Evolutionary conservation across 1,140 invertebrate species (phyloP), one percentile per base, ranked within the genome.

Genomic region (Acromyrmex echinatior): DNA sequence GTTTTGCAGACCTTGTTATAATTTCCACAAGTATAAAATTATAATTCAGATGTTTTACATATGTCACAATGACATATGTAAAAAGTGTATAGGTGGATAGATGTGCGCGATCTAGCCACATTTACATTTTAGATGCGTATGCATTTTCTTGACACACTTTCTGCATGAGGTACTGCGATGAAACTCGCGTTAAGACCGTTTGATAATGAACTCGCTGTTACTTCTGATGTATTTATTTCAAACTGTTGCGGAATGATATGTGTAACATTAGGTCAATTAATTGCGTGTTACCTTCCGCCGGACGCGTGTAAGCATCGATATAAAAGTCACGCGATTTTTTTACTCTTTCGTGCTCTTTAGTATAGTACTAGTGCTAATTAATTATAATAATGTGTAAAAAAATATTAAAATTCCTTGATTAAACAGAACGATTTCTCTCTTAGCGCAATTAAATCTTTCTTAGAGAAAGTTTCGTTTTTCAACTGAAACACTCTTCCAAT

Each of bases 71-170:
- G 10, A 35, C 6, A 49, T 21, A 51, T 68, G 25, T 82, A 51
- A 74, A 62, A n/a, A 70, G 25, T 25, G 21, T 10, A 45, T 45
- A 28, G 49, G 9, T 16, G 45, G 6, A 62, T 82, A 51, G 18
- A 51, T 62, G 16, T 56, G 18, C 18, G 31, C 28, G 39, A 35
- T 31, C 16, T 7, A 35, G 28, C 45, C 12, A 14, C 25, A 49
- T 76, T 76, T 76, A 49, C 80, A 76, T 76, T 84, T 49, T 9
- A 76, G 31, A 76, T 49, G 45, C 80, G 14, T 14, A 56, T 31
- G 45, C 25, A 21, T 63, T 84, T 84, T 74, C 70, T 28, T 49
- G 80, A 74, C 80, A 84, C 56, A 76, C 80, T 84, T 84, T 84
- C 70, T 56, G 56, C 70, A 60, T 49, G 56, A 76, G 14, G 7